Conservation (phyloP, 2,113 vertebrate species). For the Amblyornis subalaris region DNA sequence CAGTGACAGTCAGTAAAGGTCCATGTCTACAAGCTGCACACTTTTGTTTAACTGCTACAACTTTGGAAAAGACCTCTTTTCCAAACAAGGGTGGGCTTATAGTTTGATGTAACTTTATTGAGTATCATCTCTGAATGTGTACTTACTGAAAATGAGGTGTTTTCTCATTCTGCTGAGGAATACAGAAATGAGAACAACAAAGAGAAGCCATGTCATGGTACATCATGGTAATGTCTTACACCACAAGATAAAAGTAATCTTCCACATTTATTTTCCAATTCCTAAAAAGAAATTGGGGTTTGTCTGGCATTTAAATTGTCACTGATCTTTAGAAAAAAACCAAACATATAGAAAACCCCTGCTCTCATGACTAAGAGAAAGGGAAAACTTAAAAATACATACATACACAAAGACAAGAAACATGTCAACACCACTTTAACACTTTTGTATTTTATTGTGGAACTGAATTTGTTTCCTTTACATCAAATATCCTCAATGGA, state of each 20-base stretch:
- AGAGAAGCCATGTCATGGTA: background rate
- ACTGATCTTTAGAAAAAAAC: background rate
- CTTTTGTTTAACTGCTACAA: background rate
- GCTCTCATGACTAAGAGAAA: background rate
- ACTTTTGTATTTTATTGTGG: constrained; percentile 93
- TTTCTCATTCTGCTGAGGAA: background rate
- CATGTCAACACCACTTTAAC: constrained; percentile 61
- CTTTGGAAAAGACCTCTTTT: background rate
- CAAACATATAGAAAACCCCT: background rate
- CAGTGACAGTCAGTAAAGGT: fast-evolving
- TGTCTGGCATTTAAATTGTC: background rate
- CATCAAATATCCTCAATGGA: constrained; percentile 87
- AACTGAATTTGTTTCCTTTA: constrained; percentile 86
- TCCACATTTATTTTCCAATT: background rate
- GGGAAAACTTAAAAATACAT: background rate
- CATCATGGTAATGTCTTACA: background rate
- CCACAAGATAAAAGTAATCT: background rate
- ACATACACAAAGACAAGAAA: constrained; percentile 36
- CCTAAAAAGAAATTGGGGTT: background rate
- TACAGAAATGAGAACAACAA: background rate
- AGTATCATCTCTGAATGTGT: background rate
- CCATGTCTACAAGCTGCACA: background rate
- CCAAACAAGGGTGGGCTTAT: background rate
- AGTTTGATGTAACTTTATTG: background rate
- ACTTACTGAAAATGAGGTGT: background rate